Evolutionary conservation across 2,888 invertebrate species (phyloP), one percentile per base, ranked within the genome.

Genomic region (Clusia tigrina): DNA sequence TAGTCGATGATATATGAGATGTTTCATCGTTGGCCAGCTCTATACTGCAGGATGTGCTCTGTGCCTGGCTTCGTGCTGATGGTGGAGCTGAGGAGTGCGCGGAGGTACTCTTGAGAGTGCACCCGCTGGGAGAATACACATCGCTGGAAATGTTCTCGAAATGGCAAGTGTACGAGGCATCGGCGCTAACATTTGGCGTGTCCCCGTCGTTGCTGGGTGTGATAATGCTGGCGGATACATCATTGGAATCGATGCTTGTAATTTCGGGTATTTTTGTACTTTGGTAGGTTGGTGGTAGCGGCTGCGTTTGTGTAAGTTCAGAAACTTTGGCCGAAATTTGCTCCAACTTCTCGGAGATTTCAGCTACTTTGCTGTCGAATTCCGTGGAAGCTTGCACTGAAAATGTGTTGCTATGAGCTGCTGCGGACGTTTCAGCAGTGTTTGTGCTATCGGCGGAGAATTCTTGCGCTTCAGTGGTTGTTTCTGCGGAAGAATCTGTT

Each of bases 281-380:
- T 23, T 56, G 66, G 55, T n/a, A 62, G 60, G 26, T 65, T 62
- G 2, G 63, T 22, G 22, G 22, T 3, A 22, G 17, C 17, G 52
- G 12, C 12, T 70, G 66, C 42, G 66, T 38, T 58, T 67, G 65
- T 42, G 69, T 64, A 23, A 69, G 60, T 54, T 65, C 63, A 26
- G 63, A 51, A 15, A 67, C 68, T 22, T 66, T 66, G 2, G 58
- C 60, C 6, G 69, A 63, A 53, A 69, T 67, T 67, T 67, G 64
- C 22, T 69, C 67, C 25, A 67, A 62, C 54, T 70, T 70, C 1
- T 61, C 63, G n/a, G 69, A 67, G 2, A 70, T 69, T 61, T 68
- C 64, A 48, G 62, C 46, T 3, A 65, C 68, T 56, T 61, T 67
- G 9, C 37, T 26, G 12, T 15, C 17, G 10, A 26, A 42, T 42